These are phyloP conservation scores for Chloromyia formosa DNA, from an alignment of 2,888 invertebrate genomes.

Conservation along the genomic window DNA sequence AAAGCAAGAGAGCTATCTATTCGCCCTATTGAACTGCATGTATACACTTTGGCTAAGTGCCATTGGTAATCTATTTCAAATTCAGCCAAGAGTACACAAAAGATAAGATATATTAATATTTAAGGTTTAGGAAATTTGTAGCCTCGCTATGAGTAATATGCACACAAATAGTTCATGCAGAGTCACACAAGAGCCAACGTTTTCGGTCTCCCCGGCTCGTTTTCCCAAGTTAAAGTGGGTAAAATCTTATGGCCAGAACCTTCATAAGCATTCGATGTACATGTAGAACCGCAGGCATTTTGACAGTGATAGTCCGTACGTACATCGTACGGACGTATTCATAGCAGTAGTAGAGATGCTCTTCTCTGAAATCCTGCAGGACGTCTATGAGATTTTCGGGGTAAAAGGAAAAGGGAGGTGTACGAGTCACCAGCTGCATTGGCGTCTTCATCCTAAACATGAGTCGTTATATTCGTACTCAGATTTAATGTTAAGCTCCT, in stretches of 20 bases:
- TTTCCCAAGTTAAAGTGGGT: not conserved
- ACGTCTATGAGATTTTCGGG: not conserved
- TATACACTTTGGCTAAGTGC: constrained; percentile 52
- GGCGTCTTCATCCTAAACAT: constrained; percentile 17
- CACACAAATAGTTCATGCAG: constrained; percentile 2
- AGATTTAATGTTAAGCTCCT: constrained; percentile 29
- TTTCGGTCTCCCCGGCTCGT: not conserved
- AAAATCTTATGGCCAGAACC: not conserved
- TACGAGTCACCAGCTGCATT: constrained; percentile 35
- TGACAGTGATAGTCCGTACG: not conserved
- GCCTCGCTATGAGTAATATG: constrained; percentile 37
- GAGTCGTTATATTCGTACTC: constrained; percentile 21
- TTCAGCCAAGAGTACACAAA: constrained; percentile 54
- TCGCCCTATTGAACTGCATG: constrained; percentile 38
- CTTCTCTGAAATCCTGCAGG: not conserved
- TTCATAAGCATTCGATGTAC: not conserved
- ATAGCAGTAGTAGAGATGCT: no score
- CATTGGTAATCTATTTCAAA: constrained; percentile 55
- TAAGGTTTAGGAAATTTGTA: constrained; percentile 44
- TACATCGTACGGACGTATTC: no score
- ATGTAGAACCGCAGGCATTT: not conserved
- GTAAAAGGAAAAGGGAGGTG: not conserved
- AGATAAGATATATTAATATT: constrained; percentile 51
- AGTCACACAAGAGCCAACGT: constrained; percentile 13
- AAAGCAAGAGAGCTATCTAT: constrained; percentile 33